Conservation (phyloP, 2,888 invertebrate species). For the Amiota minor region DNA sequence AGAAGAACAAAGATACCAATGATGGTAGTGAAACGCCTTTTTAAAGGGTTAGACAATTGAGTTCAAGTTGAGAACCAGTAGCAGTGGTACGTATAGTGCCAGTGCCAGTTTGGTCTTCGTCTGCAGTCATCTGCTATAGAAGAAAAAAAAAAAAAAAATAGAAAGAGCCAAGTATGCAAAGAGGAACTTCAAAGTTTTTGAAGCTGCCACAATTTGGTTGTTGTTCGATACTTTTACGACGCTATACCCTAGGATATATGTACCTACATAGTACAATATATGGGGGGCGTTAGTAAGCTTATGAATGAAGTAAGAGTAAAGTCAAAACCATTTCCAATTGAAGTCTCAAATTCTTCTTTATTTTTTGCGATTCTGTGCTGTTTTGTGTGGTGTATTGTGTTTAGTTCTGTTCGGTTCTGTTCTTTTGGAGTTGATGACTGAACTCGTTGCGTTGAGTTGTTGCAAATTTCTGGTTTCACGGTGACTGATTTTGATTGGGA, state of each 20-base stretch:
- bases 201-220: slow-evolving; percentile 12
- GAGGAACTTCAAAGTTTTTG: slow-evolving; percentile 23
- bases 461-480: slow-evolving; percentile 62
- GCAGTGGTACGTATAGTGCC: background rate
- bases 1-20: no score
- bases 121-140: no score
- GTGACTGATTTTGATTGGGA: slow-evolving; percentile 66
- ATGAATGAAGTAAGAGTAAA: background rate
- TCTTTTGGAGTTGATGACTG: slow-evolving; percentile 16
- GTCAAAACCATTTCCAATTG: no score
- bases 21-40: no score
- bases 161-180: slow-evolving; percentile 12
- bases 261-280: background rate
- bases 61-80: background rate
- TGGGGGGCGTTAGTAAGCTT: background rate
- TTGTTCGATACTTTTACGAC: background rate
- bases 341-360: background rate
- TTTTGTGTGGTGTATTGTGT: background rate
- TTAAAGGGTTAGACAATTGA: no score
- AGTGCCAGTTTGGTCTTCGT: no score
- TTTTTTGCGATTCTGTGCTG: background rate
- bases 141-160: background rate
- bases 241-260: no score
- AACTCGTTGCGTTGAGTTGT: slow-evolving; percentile 52
- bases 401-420: background rate